A percentile compares a stretch with the other conserved stretches of the same genome.
Conservation (phyloP, 2,113 vertebrate genomes). For the Haemorhous mexicanus region DNA sequence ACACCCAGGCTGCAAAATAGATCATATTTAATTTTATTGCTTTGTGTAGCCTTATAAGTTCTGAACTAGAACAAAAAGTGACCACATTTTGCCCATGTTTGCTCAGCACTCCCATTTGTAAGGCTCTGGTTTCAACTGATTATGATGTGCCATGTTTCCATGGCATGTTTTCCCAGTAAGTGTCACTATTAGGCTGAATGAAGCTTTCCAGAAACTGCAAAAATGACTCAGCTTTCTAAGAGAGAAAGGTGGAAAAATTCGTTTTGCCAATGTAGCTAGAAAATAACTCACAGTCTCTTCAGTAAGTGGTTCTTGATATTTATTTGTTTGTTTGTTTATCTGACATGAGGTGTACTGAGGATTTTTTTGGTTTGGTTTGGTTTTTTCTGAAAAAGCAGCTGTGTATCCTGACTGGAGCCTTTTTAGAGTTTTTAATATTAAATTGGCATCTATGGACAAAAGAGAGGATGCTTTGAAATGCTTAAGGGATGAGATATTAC, state of each 20-base stretch:
- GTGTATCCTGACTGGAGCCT: background rate
- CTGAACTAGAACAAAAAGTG: background rate
- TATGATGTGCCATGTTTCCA: background rate
- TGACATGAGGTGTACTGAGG: background rate
- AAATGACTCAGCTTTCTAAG: background rate
- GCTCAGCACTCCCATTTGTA: background rate
- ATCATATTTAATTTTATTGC: background rate
- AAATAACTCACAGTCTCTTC: background rate
- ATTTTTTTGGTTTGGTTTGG: background rate
- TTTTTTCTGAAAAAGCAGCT: background rate
- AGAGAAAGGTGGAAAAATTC: background rate
- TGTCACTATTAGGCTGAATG: background rate
- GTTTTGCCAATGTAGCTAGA: background rate
- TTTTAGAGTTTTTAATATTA: background rate
- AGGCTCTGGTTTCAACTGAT: background rate
- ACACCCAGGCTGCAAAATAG: background rate
- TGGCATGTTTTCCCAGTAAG: background rate
- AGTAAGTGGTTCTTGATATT: background rate
- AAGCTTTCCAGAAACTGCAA: conserved; percentile 9
- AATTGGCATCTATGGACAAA: background rate
- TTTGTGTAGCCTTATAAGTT: background rate
- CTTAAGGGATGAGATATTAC: background rate
- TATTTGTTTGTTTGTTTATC: background rate
- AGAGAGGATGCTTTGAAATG: background rate
- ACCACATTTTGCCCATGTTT: background rate